A percentile compares a stretch with the other conserved stretches of the same genome.
These are phyloP conservation scores for Lycocerus yunnanus DNA, from an alignment of 2,888 invertebrate genomes.

Conservation along the genomic window DNA sequence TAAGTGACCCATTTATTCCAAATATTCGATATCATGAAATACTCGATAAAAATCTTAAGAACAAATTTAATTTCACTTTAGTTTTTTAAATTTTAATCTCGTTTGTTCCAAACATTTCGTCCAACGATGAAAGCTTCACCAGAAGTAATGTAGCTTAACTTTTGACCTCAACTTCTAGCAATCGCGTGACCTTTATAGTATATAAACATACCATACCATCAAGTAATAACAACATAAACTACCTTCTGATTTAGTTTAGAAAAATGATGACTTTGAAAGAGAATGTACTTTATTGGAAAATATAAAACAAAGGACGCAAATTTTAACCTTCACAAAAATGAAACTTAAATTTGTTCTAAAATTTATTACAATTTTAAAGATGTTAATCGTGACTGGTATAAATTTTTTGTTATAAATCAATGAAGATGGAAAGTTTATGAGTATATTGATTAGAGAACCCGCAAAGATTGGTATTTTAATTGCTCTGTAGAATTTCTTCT, in stretches of 20 bases:
- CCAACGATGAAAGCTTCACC: not conserved
- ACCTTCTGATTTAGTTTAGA: not conserved
- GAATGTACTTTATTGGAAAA: not conserved
- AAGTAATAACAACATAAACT: not conserved
- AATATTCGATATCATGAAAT: not conserved
- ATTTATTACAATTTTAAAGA: not conserved
- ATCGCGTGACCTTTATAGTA: not conserved
- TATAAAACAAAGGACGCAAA: not conserved
- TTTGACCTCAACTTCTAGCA: not conserved
- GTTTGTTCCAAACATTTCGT: not conserved
- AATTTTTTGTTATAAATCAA: not conserved
- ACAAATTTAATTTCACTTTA: not conserved
- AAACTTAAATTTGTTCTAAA: not conserved
- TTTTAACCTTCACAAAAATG: not conserved
- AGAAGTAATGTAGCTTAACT: not conserved
- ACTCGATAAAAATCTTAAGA: not conserved
- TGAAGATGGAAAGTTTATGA: not conserved
- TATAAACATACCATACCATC: not conserved
- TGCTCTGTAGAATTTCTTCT: too few relatives aligned
- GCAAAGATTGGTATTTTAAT: not conserved
- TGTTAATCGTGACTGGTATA: not conserved
- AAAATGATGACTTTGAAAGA: not conserved
- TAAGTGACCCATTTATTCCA: conserved; percentile 14
- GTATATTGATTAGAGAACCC: not conserved
- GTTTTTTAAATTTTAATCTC: not conserved